These are phyloP conservation scores for Octopus bimaculoides DNA, from an alignment of 1,140 invertebrate species.

Conservation along the genomic window DNA sequence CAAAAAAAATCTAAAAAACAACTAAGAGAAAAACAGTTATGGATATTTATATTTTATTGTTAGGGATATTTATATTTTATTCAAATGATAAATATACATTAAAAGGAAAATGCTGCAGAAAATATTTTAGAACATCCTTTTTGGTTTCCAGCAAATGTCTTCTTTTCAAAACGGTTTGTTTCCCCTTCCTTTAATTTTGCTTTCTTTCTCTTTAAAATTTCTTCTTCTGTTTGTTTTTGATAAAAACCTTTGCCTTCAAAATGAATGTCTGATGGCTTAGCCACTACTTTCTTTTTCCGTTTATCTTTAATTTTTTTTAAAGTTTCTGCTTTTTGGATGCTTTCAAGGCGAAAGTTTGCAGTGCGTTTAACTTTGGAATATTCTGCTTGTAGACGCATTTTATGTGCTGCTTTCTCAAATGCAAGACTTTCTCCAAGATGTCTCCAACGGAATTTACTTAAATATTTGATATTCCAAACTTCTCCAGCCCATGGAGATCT, in stretches of 20 bases:
- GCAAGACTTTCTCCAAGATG: constrained; percentile 87
- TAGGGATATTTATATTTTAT: no score
- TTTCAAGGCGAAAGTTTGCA: constrained; percentile 78
- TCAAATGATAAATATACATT: no score
- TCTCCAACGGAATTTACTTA: constrained; percentile 89
- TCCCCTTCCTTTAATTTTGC: background rate
- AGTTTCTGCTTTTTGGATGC: constrained; percentile 76
- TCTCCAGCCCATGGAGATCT: constrained; percentile 81
- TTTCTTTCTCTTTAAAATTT: constrained; percentile 37
- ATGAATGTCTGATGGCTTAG: background rate
- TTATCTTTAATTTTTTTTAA: constrained; percentile 59
- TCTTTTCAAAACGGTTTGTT: background rate
- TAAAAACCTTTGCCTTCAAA: constrained; percentile 28
- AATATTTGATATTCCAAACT: constrained; percentile 95
- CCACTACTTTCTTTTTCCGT: constrained; percentile 6
- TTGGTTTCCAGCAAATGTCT: background rate
- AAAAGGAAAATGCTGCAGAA: background rate
- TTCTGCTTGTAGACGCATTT: constrained; percentile 82
- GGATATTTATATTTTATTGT: no score
- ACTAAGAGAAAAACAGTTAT: no score
- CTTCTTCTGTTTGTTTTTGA: constrained; percentile 47
- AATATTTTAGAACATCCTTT: background rate
- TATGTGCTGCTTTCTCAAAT: constrained; percentile 85
- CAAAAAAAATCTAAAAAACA: no score
- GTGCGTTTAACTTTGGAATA: constrained; percentile 85